Base-by-base conservation (phyloP, 1,140 invertebrate genomes). In the Rhizoglyphus robini region DNA sequence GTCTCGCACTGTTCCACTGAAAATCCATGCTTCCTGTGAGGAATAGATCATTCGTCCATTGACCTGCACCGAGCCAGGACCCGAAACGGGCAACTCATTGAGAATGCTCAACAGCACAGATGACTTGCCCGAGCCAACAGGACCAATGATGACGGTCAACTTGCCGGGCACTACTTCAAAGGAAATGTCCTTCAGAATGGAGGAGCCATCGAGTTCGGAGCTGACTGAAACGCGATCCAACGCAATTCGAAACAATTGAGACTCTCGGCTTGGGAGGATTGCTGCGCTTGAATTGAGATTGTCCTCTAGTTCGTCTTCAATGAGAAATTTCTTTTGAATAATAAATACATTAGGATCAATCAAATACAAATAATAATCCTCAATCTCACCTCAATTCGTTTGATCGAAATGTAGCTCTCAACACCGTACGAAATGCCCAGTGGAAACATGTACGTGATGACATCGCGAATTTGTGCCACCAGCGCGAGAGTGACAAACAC, bases 311-410 rank as follows among this genome's bases (percentile, higher is more conserved):
- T 88, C 78, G 59, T 79, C 79, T 46, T 82, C 79, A 72, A 90
- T 90, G 0, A 85, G 82, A 69, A 82, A 82, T 73, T 90, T 88
- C 88, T 88, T 90, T 2, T 86, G 83, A 70, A 89, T 23, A 41
- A 41, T 11, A n/a, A 41, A 41, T 11, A 11, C n/a, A 8, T 11
- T 11, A 41, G n/a, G 8, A 11, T n/a, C 8, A 41, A 11, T 41
- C 8, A 11, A 11, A n/a, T 11, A 11, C 38, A 41, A 41, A n/a
- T 41, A 41, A n/a, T 41, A n/a, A 41, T n/a, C 8, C 8, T 11
- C 8, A 41, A 11, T 41, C 38, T 54, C 23, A 54, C 51, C 51
- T 73, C 49, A 0, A 86, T 71, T 62, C 86, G 79, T 49, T 80
- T 81, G 2, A 88, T 75, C 0, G 87, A 84, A 0, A 88, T 82